Percentiles rank a stretch among this genome's conserved stretches.
phyloP scores from a whole-genome alignment of 2,888 invertebrate genomes.

The Mellilla xanthometata region DNA sequence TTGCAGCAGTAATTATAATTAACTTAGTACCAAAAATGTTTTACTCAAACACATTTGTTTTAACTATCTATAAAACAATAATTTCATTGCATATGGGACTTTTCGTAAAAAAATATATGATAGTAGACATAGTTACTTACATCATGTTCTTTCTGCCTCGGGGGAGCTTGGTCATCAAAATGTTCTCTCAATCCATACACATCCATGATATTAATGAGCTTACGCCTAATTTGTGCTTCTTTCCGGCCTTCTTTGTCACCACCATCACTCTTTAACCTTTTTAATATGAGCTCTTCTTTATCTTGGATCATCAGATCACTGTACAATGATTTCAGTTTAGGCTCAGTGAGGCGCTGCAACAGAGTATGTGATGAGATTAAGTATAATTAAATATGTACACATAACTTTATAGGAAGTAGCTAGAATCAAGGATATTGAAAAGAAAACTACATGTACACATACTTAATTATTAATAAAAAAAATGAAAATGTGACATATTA shows the following conservation, averaged over 20 bases:
- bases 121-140: slow-evolving; percentile 55
- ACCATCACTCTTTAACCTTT: slow-evolving; percentile 91
- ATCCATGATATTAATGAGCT: slow-evolving; percentile 91
- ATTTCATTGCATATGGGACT: no score
- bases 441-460: no score
- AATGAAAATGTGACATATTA: no score
- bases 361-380: no score
- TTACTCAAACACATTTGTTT: no score
- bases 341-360: slow-evolving; percentile 89
- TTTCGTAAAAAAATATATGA: not conserved
- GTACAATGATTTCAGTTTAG: slow-evolving; percentile 92
- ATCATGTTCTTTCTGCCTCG: slow-evolving; percentile 82
- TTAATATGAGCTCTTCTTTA: slow-evolving; percentile 93
- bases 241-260: slow-evolving; percentile 93
- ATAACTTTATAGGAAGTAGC: no score
- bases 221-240: slow-evolving; percentile 90
- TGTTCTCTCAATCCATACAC: slow-evolving; percentile 91
- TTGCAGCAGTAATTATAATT: no score
- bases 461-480: no score
- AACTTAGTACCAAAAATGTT: no score
- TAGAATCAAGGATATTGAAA: no score
- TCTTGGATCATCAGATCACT: slow-evolving; percentile 96
- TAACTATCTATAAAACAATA: no score
- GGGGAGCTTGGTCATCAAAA: slow-evolving; percentile 87
- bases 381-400: no score